Conservation (phyloP, 2,888 invertebrate genomes). For the Ganaspis brasiliensis region DNA sequence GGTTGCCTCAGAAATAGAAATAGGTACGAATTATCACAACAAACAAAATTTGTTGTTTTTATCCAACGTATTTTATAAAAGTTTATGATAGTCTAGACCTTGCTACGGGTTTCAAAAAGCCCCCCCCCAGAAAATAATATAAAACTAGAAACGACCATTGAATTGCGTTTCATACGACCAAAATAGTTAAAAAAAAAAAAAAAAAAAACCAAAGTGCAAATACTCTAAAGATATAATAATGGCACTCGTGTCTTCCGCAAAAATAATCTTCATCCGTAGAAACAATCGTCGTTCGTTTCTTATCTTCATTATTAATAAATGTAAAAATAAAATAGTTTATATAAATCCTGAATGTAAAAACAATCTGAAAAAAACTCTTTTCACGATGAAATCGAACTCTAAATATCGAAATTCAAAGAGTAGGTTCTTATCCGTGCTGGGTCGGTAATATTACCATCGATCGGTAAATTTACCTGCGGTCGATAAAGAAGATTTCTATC, state of each 20-base stretch:
- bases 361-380: neutral
- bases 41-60: constrained; percentile 9
- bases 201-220: constrained; percentile 61
- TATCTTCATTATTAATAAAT: constrained; percentile 3
- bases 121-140: neutral
- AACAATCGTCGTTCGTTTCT: constrained; percentile 28
- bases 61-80: constrained; percentile 35
- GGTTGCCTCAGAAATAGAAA: neutral
- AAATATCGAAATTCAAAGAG: too few species aligned
- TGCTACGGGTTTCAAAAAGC: constrained; percentile 25
- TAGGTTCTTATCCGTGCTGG: too few species aligned
- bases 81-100: constrained; percentile 42
- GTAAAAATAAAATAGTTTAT: too few species aligned
- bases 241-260: constrained; percentile 60
- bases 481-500: neutral
- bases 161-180: constrained; percentile 54
- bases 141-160: constrained; percentile 44
- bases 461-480: neutral
- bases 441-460: too few species aligned
- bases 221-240: constrained; percentile 50
- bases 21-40: neutral
- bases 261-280: constrained; percentile 48
- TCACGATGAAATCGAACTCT: too few species aligned
- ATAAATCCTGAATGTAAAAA: too few species aligned
- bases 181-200: constrained; percentile 53